These are phyloP conservation scores for Tenthredo mesomela DNA, from an alignment of 2,888 invertebrate genomes.

Conservation along the genomic window DNA sequence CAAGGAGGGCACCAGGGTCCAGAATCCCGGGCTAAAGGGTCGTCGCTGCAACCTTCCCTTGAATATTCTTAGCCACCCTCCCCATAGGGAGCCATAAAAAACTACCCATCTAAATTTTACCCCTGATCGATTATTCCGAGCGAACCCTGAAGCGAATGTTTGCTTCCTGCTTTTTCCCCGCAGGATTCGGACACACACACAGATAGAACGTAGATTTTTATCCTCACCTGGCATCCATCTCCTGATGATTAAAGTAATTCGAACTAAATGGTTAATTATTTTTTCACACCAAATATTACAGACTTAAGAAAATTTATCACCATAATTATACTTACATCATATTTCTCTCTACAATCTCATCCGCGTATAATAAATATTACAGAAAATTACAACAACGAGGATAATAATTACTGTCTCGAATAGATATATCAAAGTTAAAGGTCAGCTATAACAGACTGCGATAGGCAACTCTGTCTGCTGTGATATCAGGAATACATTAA, in stretches of 20 bases:
- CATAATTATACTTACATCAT: background rate
- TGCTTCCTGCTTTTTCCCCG: background rate
- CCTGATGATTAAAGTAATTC: background rate
- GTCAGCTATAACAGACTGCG: background rate
- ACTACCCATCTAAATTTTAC: constrained; percentile 49
- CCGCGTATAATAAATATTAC: background rate
- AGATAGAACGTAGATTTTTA: background rate
- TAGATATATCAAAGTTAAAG: background rate
- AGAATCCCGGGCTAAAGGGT: constrained; percentile 8
- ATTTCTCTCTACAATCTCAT: background rate
- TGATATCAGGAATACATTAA: background rate
- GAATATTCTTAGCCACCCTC: constrained; percentile 3
- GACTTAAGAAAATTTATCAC: background rate
- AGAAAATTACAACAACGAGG: background rate
- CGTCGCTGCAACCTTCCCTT: background rate
- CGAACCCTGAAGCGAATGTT: background rate
- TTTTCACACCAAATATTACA: background rate
- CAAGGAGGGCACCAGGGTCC: constrained; percentile 22
- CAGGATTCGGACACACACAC: background rate
- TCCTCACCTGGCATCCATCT: background rate
- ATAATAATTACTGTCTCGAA: background rate
- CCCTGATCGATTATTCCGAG: constrained; percentile 45
- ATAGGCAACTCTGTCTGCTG: background rate
- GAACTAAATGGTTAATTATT: background rate
- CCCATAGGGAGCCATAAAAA: constrained; percentile 44